Base-by-base conservation (phyloP, 2,797 vertebrate genomes). In the Falco berigora region DNA sequence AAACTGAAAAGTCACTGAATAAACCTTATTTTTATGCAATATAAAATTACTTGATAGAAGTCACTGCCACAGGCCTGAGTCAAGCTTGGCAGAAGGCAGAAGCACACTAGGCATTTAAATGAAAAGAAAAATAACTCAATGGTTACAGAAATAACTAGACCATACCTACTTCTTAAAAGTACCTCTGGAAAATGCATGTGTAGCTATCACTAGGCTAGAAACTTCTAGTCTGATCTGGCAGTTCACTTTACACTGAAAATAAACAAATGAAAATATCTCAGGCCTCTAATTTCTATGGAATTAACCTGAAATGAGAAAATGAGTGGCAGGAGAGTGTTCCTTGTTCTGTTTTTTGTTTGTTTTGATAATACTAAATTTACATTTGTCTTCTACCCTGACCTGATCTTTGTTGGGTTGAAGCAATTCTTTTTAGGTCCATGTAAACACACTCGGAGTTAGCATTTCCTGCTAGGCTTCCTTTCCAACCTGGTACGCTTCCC, bases 381-480 rank as follows among this genome's bases (percentile, higher is more conserved):
- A 91, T 76, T 61, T 80, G n/a, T 84, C 83, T 95, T 95, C 96
- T 86, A 95, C 83, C 83, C 92, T 96, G 95, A 91, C 81, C 93
- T 50, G 88, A 82, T 92, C 92, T 94, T 95, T 94, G 83, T 68
- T 86, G 92, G 83, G 76, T 88, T 96, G 69, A 90, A 88, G 80
- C n/a, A 79, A 97, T 92, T 93, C 53, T 95, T 96, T 94, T 92
- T 86, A 92, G 91, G 93, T 96, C 95, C 92, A 68, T 88, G 85
- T 96, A 95, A 83, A 92, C 83, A 91, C 1, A 24, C 78, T 86
- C 94, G 69, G 87, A 93, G 93, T 86, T 96, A 96, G 97, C 96
- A 95, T 97, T 97, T 97, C 97, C 93, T 90, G 88, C 81, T 76
- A 44, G 88, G 90, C 63, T 95, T 96, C 94, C 95, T 96, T 91